phyloP scores from a whole-genome alignment of 2,797 vertebrate genomes.

The Acrossocheilus wenchowensis region DNA sequence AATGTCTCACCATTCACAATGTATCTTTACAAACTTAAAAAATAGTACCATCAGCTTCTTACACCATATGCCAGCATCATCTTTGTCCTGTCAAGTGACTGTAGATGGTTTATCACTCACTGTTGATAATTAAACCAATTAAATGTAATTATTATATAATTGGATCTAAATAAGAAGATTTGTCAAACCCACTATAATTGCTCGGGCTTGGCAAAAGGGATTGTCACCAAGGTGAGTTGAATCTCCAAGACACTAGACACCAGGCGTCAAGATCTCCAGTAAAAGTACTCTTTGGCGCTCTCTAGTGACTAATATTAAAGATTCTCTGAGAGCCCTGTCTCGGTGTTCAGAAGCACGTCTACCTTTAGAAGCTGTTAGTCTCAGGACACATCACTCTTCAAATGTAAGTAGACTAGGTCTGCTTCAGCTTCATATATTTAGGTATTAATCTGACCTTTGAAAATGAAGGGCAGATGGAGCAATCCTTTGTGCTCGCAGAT shows the following conservation, averaged over 20 bases:
- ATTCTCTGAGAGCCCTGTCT: background rate
- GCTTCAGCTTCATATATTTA: background rate
- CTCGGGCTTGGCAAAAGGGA: background rate
- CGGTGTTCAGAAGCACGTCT: background rate
- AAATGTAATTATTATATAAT: background rate
- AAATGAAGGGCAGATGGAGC: background rate
- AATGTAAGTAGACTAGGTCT: background rate
- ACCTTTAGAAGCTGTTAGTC: background rate
- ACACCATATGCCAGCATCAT: background rate
- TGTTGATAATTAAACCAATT: background rate
- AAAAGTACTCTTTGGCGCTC: constrained; percentile 72
- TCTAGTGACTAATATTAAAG: constrained; percentile 73
- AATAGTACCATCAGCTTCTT: background rate
- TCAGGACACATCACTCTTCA: background rate
- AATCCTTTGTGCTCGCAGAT: background rate
- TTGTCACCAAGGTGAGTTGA: constrained; percentile 10
- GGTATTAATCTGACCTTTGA: background rate
- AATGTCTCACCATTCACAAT: background rate
- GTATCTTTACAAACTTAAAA: background rate
- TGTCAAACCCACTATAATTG: background rate
- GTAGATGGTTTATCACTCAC: background rate
- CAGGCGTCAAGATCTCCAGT: background rate
- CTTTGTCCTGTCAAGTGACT: background rate
- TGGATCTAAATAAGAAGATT: background rate
- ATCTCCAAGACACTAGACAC: background rate